Base-by-base conservation (phyloP, 2,888 invertebrate genomes). In the Invenusta paracnida region DNA sequence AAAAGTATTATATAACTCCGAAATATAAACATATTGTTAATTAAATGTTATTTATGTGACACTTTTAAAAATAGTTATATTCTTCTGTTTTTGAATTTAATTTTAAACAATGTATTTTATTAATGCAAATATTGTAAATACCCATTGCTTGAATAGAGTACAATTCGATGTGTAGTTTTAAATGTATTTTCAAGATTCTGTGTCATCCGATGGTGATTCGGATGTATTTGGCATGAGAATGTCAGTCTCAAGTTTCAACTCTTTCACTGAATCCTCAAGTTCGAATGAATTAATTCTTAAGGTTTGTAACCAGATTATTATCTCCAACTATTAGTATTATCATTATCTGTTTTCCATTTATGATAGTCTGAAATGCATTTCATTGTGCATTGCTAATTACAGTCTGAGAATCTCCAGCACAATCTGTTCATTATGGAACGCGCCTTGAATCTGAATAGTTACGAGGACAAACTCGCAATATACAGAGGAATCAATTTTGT, bases 391-490 rank as follows among this genome's bases (percentile, higher is more conserved):
- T 82, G 17, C 17, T 17, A 29, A 17, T 83, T 84, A 67, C 28
- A 84, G 84, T 89, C 89, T 30, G 90, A 90, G 1, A 87, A 87
- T 67, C 88, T 91, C 85, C 88, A 88, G 85, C 87, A 87, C 73
- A 89, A 90, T 88, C 87, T 91, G 30, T 90, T 91, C 86, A 88
- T 90, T 1, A 90, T 91, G 90, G 91, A 91, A 87, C 87, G 91
- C 85, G 90, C 89, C 0, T 88, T 91, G 25, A 91, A 91, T 87
- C 87, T 91, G 83, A 91, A 91, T 88, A 90, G 90, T 5, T 91
- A 91, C 87, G 91, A 91, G 87, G 88, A 89, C 11, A 91, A 91
- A 88, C 90, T 90, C 83, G 91, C 91, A 2, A 86, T 88, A 17
- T 91, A 91, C 87, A 5, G 73, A 25, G 73, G 73, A 73, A 73